These are phyloP conservation scores for Apamea crenata DNA, from an alignment of 2,888 invertebrate genomes.

Conservation along the genomic window DNA sequence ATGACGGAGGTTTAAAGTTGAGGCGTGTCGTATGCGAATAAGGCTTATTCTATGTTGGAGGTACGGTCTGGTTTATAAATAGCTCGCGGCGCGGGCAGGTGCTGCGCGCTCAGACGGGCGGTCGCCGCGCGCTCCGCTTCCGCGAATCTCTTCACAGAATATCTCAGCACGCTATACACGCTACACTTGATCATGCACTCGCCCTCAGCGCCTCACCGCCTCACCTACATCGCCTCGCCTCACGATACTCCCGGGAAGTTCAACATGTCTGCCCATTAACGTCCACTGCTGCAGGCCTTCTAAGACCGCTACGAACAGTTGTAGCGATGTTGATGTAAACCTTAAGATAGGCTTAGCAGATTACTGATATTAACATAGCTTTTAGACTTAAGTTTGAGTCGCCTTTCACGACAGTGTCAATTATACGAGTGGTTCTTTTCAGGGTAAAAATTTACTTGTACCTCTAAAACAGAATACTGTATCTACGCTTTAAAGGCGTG, in stretches of 20 bases:
- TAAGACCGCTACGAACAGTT: conserved; percentile 20
- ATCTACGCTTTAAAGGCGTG: conserved; percentile 30
- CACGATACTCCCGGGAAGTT: conserved; percentile 48
- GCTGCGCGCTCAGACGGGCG: conserved; percentile 85
- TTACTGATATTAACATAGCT: not conserved
- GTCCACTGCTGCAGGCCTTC: conserved; percentile 16
- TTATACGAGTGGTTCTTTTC: not conserved
- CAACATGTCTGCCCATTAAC: conserved; percentile 39
- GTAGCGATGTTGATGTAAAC: not conserved
- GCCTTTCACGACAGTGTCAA: not conserved
- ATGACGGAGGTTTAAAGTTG: conserved; percentile 36
- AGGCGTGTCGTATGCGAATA: conserved; percentile 64
- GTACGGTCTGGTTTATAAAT: conserved; percentile 88
- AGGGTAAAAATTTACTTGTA: not conserved
- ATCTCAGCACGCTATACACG: conserved; percentile 61
- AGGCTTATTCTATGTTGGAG: conserved; percentile 79
- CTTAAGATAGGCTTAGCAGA: not conserved
- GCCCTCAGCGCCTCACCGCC: conserved; percentile 35
- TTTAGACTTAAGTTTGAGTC: not conserved
- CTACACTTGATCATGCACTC: conserved; percentile 60
- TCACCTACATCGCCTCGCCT: conserved; percentile 56
- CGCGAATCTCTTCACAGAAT: conserved; percentile 79
- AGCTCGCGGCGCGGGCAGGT: conserved; percentile 85
- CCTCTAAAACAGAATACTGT: conserved; percentile 1
- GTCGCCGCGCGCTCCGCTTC: conserved; percentile 88